A percentile compares a stretch with the other conserved stretches of the same genome.
phyloP scores from a whole-genome alignment of 2,888 invertebrate genomes.

The Scelioninae gen. 2 region DNA sequence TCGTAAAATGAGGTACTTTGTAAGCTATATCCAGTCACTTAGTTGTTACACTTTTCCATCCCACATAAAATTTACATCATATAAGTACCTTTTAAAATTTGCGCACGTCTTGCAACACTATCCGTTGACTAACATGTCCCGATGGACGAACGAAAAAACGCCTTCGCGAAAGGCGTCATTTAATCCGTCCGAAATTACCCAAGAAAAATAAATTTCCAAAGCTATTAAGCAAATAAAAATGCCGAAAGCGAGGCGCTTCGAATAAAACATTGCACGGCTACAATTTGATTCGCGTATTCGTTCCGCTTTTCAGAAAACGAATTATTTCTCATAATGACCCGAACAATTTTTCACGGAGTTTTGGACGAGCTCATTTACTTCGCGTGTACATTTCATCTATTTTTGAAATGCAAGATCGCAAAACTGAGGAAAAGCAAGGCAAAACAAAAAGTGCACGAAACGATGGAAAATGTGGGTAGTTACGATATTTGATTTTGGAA shows the following conservation, averaged over 20 bases:
- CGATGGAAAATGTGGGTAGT: too few relatives aligned
- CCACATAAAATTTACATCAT: slow-evolving; percentile 60
- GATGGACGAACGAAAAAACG: slow-evolving; percentile 50
- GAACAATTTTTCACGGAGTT: slow-evolving; percentile 44
- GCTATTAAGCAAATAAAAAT: slow-evolving; percentile 43
- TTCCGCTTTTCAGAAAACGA: slow-evolving; percentile 21
- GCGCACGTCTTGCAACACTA: slow-evolving; percentile 57
- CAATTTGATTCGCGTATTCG: slow-evolving; percentile 44
- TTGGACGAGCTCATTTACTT: slow-evolving; percentile 45
- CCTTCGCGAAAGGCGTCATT: slow-evolving; percentile 32
- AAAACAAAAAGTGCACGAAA: too few relatives aligned
- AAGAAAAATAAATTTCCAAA: slow-evolving; percentile 47
- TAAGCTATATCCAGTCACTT: slow-evolving; percentile 57
- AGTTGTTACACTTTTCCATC: slow-evolving; percentile 55
- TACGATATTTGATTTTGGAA: too few relatives aligned
- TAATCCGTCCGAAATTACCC: slow-evolving; percentile 45
- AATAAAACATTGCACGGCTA: slow-evolving; percentile 33
- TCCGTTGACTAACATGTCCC: slow-evolving; percentile 57
- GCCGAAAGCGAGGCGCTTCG: slow-evolving; percentile 16
- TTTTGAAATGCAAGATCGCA: slow-evolving; percentile 12
- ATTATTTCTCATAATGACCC: slow-evolving; percentile 50
- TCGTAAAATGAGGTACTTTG: slow-evolving; percentile 57
- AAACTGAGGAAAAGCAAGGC: too few relatives aligned
- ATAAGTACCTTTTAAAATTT: slow-evolving; percentile 59
- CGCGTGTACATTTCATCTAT: slow-evolving; percentile 6